phyloP scores from a whole-genome alignment of 2,888 invertebrate species.

The Sphaerophoria rueppellii region DNA sequence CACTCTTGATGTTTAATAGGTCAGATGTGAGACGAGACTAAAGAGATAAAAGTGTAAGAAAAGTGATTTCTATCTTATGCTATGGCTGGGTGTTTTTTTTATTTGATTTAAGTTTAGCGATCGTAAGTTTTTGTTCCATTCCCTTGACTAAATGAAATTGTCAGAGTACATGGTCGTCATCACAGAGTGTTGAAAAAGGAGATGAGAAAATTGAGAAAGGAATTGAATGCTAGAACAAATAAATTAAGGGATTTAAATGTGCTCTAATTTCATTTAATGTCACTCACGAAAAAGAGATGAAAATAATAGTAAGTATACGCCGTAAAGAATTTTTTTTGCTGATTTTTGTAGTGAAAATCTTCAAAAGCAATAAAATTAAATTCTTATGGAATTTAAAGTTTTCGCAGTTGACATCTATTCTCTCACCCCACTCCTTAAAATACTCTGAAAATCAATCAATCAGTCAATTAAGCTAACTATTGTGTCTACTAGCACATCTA shows the following conservation, averaged over 20 bases:
- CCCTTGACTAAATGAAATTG: background rate
- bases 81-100: constrained; percentile 6
- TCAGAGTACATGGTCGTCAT: background rate
- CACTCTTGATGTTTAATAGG: constrained; percentile 45
- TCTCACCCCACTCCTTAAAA: background rate
- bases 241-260: no score
- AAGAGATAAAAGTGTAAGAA: constrained; percentile 17
- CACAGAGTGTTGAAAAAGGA: no score
- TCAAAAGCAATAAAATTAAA: no score
- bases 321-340: no score
- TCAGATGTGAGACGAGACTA: constrained; percentile 29
- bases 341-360: no score
- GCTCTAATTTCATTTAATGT: no score
- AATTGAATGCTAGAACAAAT: no score
- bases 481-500: constrained; percentile 43
- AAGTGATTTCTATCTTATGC: constrained; percentile 17
- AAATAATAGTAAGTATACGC: no score
- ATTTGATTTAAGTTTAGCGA: background rate
- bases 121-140: no score
- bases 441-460: constrained; percentile 50
- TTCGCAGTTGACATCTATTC: background rate
- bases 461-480: constrained; percentile 62
- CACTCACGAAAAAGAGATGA: no score
- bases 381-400: background rate
- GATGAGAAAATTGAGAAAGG: no score